Evolutionary conservation across 2,113 vertebrate species (phyloP).

Genomic region (Arizona elegans): DNA sequence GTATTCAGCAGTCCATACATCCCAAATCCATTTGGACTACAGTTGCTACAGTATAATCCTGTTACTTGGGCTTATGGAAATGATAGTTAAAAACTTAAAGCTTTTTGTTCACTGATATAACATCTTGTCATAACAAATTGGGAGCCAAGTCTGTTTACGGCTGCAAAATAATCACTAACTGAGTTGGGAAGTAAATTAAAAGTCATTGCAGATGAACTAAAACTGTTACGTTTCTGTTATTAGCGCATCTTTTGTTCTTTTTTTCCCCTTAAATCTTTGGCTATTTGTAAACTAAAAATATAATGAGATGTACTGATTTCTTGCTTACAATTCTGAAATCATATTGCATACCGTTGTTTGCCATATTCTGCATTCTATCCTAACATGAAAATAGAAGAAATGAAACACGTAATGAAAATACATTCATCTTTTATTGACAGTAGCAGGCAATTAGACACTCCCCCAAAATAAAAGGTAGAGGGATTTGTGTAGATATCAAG

Average conservation of each 20-base stretch:
- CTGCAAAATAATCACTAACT: not conserved
- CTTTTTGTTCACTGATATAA: not conserved
- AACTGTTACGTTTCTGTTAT: not conserved
- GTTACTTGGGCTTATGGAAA: not conserved
- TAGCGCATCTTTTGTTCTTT: not conserved
- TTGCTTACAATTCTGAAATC: constrained; percentile 1
- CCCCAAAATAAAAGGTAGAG: constrained; percentile 10
- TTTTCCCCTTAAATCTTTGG: not conserved
- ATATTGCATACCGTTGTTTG: not conserved
- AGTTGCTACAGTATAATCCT: not conserved
- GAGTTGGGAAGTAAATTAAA: not conserved
- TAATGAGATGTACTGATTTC: not conserved
- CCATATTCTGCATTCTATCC: not conserved
- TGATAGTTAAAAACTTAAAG: not conserved
- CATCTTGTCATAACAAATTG: not conserved
- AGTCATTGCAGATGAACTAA: not conserved
- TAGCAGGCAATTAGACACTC: constrained; percentile 7
- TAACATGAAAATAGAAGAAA: constrained; percentile 23
- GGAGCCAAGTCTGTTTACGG: not conserved
- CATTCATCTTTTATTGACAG: constrained; percentile 16
- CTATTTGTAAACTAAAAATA: not conserved
- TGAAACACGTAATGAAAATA: constrained; percentile 4
- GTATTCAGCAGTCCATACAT: not conserved
- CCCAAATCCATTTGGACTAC: not conserved
- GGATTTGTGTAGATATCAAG: constrained; percentile 21